phyloP scores from a whole-genome alignment of 92 coral and sea anemone genomes.

The Diadumene lineata region DNA sequence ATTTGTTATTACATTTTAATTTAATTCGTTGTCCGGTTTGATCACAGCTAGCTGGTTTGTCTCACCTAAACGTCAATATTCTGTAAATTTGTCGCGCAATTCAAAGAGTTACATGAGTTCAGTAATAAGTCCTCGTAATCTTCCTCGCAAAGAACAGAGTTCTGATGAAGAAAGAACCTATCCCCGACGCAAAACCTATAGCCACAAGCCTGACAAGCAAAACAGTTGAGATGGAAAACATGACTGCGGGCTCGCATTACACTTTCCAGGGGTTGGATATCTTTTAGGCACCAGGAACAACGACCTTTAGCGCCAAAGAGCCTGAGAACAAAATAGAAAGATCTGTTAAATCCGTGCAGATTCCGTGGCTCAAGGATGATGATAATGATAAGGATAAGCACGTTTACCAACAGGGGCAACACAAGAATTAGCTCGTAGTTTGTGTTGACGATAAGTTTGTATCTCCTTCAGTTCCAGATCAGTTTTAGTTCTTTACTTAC shows the following conservation, averaged over 20 bases:
- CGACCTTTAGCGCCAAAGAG: slow-evolving; percentile 74
- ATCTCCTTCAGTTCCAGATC: too few species aligned
- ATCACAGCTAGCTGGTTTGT: too few species aligned
- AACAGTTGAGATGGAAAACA: slow-evolving; percentile 77
- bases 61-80: not conserved
- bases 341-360: not conserved
- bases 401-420: too few species aligned
- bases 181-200: slow-evolving; percentile 82
- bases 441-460: too few species aligned
- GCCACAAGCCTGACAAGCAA: slow-evolving; percentile 77
- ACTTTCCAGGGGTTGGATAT: slow-evolving; percentile 77
- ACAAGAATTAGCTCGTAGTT: too few species aligned
- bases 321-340: slow-evolving; percentile 29
- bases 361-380: not conserved
- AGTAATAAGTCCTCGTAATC: slow-evolving; percentile 54
- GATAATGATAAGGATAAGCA: not conserved
- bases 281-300: slow-evolving; percentile 71
- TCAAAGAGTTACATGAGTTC: not conserved
- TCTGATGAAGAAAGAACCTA: slow-evolving; percentile 67
- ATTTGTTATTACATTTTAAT: too few species aligned
- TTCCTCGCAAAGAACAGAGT: slow-evolving; percentile 71
- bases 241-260: slow-evolving; percentile 82
- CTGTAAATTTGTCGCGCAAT: not conserved
- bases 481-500: not conserved
- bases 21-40: too few species aligned